Evolutionary conservation across 64 coral and sea anemone genomes (phyloP).

Genomic region (Pocillopora verrucosa): DNA sequence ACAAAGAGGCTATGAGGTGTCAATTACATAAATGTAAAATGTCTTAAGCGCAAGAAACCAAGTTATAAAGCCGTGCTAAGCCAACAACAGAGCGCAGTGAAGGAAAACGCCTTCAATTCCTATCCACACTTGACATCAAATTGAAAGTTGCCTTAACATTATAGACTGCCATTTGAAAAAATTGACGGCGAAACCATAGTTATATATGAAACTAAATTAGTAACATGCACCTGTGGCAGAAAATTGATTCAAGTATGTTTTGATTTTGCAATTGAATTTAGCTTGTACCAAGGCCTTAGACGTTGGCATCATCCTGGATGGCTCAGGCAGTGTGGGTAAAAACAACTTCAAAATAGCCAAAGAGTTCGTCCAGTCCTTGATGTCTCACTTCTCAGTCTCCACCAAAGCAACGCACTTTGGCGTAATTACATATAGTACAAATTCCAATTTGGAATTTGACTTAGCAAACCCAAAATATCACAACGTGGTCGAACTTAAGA

Average conservation of each 20-base stretch:
- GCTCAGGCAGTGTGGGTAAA: conserved; percentile 42
- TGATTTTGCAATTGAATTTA: neutral
- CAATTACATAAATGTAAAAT: no score
- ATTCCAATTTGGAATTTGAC: conserved; percentile 33
- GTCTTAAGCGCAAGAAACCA: no score
- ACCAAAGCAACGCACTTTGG: conserved; percentile 45
- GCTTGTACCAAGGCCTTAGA: conserved; percentile 38
- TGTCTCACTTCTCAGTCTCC: conserved; percentile 46
- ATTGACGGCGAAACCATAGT: no score
- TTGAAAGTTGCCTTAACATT: no score
- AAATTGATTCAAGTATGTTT: neutral
- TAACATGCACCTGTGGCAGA: no score
- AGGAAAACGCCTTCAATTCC: no score
- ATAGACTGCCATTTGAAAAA: no score
- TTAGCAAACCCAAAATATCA: conserved; percentile 43
- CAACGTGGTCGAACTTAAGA: conserved; percentile 25
- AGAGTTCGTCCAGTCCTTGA: conserved; percentile 8
- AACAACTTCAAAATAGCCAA: conserved; percentile 44
- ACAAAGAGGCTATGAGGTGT: no score
- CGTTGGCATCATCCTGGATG: conserved; percentile 50
- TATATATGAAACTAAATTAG: no score
- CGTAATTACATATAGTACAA: conserved; percentile 28
- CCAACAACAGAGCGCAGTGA: no score
- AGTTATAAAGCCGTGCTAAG: no score
- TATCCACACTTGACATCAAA: no score